phyloP scores from a whole-genome alignment of 2,797 vertebrate species.

The Chaunax sp. region DNA sequence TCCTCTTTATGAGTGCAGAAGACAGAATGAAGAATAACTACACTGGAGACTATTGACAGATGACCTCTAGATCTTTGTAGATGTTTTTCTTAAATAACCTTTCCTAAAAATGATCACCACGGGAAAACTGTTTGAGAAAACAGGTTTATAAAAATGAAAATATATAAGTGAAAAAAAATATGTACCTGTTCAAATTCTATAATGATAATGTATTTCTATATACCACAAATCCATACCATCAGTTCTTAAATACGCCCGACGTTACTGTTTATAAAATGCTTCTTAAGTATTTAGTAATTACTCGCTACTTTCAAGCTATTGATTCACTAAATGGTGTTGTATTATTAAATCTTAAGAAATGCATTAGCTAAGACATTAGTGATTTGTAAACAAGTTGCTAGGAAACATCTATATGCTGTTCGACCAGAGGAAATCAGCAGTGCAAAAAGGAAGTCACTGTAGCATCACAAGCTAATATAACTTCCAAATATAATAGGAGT shows the following conservation, averaged over 20 bases:
- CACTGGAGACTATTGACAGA: background rate
- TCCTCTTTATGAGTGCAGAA: slow-evolving; percentile 19
- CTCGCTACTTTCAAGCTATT: background rate
- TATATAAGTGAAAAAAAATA: background rate
- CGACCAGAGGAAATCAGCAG: background rate
- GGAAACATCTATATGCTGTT: background rate
- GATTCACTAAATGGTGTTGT: background rate
- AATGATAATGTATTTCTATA: background rate
- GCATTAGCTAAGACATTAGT: background rate
- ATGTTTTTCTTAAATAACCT: background rate
- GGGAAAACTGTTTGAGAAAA: background rate
- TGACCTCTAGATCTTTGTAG: slow-evolving; percentile 8
- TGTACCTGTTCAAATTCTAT: background rate
- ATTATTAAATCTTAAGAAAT: background rate
- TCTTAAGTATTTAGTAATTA: background rate
- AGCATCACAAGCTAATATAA: too few relatives aligned
- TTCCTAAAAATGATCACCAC: background rate
- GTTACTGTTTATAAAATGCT: background rate
- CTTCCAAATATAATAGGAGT: too few relatives aligned
- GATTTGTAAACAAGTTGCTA: background rate
- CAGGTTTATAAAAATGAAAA: background rate
- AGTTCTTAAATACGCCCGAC: background rate
- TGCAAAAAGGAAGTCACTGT: too few relatives aligned
- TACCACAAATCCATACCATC: too few relatives aligned
- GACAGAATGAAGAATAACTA: slow-evolving; percentile 20